phyloP scores from a whole-genome alignment of 2,797 vertebrate species.

The Hippocampus kuda region DNA sequence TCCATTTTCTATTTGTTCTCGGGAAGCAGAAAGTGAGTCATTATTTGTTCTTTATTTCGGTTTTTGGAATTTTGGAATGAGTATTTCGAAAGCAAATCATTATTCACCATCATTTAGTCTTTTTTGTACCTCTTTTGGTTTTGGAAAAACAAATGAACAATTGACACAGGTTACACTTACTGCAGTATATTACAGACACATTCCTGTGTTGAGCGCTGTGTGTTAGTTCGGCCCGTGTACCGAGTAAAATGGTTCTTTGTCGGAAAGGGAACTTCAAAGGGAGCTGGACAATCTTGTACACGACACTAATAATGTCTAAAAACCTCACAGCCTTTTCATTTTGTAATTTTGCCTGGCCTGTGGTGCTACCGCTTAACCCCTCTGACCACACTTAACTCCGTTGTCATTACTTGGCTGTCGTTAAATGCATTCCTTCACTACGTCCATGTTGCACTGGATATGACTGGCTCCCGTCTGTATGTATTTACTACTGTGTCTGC shows the following conservation, averaged over 20 bases:
- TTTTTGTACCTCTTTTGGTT: no score
- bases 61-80: no score
- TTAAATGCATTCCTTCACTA: constrained; percentile 18
- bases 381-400: constrained; percentile 38
- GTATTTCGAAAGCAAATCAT: no score
- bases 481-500: constrained; percentile 20
- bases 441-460: constrained; percentile 20
- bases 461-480: no score
- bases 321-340: constrained; percentile 35
- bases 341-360: constrained; percentile 38
- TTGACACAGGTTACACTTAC: no score
- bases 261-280: constrained; percentile 25
- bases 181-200: neutral
- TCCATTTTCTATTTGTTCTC: no score
- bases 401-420: constrained; percentile 29
- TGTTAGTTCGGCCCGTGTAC: constrained; percentile 7
- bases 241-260: constrained; percentile 8
- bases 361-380: constrained; percentile 50
- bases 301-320: constrained; percentile 32
- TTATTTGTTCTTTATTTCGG: no score
- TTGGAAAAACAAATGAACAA: no score
- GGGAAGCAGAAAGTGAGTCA: no score
- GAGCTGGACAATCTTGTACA: constrained; percentile 17
- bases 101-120: no score
- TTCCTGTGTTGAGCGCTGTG: neutral